Percentiles rank a stretch among this genome's conserved stretches.
phyloP scores from a whole-genome alignment of 2,113 vertebrate genomes.

The Oreotrochilus melanogaster region DNA sequence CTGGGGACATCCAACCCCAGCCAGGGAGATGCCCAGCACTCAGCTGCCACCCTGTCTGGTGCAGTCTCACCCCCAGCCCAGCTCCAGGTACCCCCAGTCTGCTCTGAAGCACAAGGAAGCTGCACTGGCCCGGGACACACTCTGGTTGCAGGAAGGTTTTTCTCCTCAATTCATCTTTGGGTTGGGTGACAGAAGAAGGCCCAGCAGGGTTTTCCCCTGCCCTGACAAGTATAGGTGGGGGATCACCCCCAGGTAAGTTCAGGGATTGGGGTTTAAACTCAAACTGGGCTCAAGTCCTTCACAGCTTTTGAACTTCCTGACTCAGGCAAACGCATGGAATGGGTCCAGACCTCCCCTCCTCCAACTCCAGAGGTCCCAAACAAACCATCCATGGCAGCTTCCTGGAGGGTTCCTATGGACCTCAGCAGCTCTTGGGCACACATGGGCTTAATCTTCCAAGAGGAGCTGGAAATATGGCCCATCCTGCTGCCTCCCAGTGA shows the following conservation, averaged over 20 bases:
- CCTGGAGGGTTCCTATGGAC: background rate
- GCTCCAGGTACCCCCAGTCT: background rate
- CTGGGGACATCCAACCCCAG: accelerated
- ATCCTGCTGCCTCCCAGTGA: accelerated
- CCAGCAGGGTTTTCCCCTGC: background rate
- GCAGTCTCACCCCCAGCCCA: background rate
- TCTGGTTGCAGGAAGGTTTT: background rate
- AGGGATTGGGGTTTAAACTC: background rate
- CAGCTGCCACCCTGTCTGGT: background rate
- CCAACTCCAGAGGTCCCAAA: background rate
- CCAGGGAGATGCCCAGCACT: background rate
- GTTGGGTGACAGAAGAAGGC: background rate
- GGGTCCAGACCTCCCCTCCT: background rate
- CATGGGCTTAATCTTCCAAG: background rate
- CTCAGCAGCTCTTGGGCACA: background rate
- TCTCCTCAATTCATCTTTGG: background rate
- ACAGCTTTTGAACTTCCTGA: background rate
- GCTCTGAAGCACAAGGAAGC: background rate
- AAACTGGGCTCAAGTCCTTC: background rate
- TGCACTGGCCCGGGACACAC: accelerated
- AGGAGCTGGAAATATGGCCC: background rate
- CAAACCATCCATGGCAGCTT: background rate
- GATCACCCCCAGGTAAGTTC: background rate
- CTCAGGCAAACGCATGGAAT: background rate
- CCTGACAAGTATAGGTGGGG: accelerated